Evolutionary conservation across 2,113 vertebrate genomes (phyloP), one percentile per base, ranked within the genome.

Genomic region (Zeus faber): DNA sequence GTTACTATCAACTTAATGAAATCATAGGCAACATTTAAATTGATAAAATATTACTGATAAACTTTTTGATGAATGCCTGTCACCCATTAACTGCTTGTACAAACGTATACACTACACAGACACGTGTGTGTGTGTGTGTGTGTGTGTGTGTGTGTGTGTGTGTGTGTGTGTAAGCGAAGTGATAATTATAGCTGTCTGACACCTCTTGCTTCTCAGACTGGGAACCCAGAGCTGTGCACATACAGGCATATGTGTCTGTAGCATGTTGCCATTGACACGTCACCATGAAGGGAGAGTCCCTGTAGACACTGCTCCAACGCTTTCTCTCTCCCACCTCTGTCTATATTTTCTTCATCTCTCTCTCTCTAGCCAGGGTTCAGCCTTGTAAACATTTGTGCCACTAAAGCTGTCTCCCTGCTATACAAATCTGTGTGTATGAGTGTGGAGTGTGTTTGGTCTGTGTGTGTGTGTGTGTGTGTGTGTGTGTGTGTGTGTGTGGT

Each of bases 151-250:
- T n/a, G 44, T 25, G 44, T 47, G 44, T n/a, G 44, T 26, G 11
- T 16, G 2, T 11, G 23, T 14, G 44, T 23, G 44, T 23, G 22
- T 13, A 22, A 67, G 67, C 66, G 43, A 60, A 81, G 75, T 77
- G 78, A 79, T 83, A 83, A 83, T 83, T 79, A 81, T 81, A 81
- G 75, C 78, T 71, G 81, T 84, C 81, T 84, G 71, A 75, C 78
- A 81, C 78, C 76, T 84, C 58, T 70, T 72, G 78, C 70, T 75
- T 69, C 69, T 69, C 76, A 84, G 76, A 69, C 73, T 73, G 66
- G 68, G 70, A 70, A 62, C 67, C 72, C 60, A 8, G 65, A 79
- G 68, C 70, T 50, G 40, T 24, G 22, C 7, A 27, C 18, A 11
- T 29, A 17, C 17, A 35, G 50, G 20, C 23, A 43, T 45, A 52